A percentile compares a stretch with the other conserved stretches of the same genome.
Conservation (phyloP, 2,113 vertebrate species). For the Platysternon megacephalum region DNA sequence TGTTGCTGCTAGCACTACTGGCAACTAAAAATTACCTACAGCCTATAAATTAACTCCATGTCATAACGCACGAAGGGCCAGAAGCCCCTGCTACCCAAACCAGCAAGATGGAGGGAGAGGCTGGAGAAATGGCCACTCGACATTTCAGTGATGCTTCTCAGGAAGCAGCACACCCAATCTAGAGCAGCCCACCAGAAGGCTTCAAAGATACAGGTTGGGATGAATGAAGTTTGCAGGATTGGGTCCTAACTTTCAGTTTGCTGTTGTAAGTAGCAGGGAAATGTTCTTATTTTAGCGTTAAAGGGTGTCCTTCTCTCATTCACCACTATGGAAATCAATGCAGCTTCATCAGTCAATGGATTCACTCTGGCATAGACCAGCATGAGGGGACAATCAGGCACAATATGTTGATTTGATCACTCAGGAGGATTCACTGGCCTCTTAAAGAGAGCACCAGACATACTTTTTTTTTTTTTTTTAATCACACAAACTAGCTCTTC, state of each 20-base stretch:
- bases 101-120: neutral
- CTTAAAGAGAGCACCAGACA: neutral
- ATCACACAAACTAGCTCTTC: neutral
- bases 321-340: neutral
- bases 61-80: neutral
- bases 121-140: neutral
- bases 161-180: neutral
- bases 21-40: neutral
- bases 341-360: neutral
- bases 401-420: neutral
- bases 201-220: neutral
- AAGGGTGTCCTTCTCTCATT: neutral
- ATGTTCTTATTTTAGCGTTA: neutral
- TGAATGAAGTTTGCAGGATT: neutral
- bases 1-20: neutral
- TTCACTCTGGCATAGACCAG: neutral
- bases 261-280: rapidly evolving
- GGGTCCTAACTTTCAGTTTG: rapidly evolving
- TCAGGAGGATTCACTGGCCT: neutral
- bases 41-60: neutral
- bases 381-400: neutral
- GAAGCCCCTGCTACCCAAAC: neutral
- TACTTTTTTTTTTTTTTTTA: too few species aligned
- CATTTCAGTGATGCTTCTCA: neutral
- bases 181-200: neutral